A percentile compares a stretch with the other conserved stretches of the same genome.
These are phyloP conservation scores for Notarius lentiginosus DNA, from an alignment of 2,113 vertebrate genomes.

Conservation along the genomic window DNA sequence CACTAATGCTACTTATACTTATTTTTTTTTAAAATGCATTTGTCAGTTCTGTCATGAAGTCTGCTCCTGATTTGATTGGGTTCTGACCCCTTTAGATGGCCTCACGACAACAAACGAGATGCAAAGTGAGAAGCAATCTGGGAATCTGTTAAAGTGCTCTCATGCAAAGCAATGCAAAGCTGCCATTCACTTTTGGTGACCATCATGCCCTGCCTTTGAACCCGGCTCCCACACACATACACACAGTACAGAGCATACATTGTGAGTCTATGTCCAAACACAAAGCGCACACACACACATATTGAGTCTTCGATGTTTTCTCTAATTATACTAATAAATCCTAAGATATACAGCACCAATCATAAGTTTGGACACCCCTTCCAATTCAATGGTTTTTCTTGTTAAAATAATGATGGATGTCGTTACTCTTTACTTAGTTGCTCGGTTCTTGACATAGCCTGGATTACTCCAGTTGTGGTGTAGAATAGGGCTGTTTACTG, in stretches of 20 bases:
- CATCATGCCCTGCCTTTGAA: conserved; percentile 71
- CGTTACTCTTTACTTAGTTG: too few species aligned
- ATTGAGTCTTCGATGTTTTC: not conserved
- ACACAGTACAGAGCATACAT: not conserved
- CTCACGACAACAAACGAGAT: conserved; percentile 57
- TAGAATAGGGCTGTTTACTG: too few species aligned
- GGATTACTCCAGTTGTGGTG: too few species aligned
- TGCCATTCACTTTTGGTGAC: conserved; percentile 52
- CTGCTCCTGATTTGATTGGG: not conserved
- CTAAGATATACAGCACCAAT: not conserved
- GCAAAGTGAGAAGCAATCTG: conserved; percentile 69
- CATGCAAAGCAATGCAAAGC: conserved; percentile 72
- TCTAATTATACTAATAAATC: not conserved
- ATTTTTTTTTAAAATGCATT: not conserved
- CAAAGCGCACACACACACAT: conserved; percentile 3
- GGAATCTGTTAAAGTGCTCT: conserved; percentile 63
- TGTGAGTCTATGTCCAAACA: not conserved
- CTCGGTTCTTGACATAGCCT: too few species aligned
- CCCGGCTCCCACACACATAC: conserved; percentile 59
- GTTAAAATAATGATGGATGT: too few species aligned
- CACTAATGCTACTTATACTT: not conserved
- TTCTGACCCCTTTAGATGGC: conserved; percentile 28
- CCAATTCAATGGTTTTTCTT: too few species aligned
- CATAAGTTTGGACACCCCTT: too few species aligned
- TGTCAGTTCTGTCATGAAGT: not conserved